Percentiles rank a stretch among this genome's conserved stretches.
phyloP scores from a whole-genome alignment of 2,797 vertebrate species.

The Toxotes lorentzi region DNA sequence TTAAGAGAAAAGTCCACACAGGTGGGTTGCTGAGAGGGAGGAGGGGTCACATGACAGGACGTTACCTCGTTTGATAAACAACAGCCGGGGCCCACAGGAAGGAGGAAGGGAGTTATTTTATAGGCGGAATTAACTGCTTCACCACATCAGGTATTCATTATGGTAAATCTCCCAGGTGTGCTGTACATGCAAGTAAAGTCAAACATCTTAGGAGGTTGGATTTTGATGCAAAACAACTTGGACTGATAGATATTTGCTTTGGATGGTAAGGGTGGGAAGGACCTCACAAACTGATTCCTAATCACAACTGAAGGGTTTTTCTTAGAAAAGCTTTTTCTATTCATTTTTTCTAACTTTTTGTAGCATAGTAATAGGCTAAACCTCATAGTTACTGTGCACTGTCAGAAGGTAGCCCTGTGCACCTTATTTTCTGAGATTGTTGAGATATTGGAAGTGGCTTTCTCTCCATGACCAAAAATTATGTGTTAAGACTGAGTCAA shows the following conservation, averaged over 20 bases:
- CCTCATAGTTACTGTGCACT: neutral
- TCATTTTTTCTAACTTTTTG: neutral
- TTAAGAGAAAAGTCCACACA: conserved; percentile 87
- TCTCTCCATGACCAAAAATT: neutral
- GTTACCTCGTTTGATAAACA: conserved; percentile 86
- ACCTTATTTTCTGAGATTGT: neutral
- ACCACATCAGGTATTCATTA: conserved; percentile 82
- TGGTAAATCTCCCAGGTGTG: conserved; percentile 79
- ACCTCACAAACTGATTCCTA: conserved; percentile 12
- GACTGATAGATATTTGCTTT: conserved; percentile 23
- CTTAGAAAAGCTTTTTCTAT: neutral
- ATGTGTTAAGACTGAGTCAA: neutral
- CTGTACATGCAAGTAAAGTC: conserved; percentile 51
- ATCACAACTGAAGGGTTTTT: neutral
- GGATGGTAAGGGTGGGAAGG: conserved; percentile 11
- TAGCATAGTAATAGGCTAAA: neutral
- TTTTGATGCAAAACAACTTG: conserved; percentile 35
- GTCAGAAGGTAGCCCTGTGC: neutral
- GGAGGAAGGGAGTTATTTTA: conserved; percentile 83
- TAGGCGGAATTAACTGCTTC: conserved; percentile 78
- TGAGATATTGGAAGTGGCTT: neutral
- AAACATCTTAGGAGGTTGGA: conserved; percentile 54
- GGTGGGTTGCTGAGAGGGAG: conserved; percentile 79
- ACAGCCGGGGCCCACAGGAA: conserved; percentile 79
- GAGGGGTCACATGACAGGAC: conserved; percentile 86